Base-by-base conservation (phyloP, 2,113 vertebrate species). In the Vulpes ferrilata region DNA sequence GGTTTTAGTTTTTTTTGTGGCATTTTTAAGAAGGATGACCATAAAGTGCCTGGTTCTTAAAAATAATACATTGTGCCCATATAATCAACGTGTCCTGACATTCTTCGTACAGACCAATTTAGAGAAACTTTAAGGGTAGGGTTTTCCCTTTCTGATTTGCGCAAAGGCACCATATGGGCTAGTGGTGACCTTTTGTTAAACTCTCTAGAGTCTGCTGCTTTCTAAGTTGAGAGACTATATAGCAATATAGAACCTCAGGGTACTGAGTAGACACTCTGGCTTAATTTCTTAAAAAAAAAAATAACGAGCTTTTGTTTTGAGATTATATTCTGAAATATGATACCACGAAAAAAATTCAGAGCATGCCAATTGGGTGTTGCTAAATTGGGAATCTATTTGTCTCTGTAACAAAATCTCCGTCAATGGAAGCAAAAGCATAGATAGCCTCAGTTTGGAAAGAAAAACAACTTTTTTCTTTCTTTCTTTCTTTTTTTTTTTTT, bases 391-490 rank as follows among this genome's bases (percentile, higher is more conserved):
- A 71, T 17, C 43, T 80, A 0, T 86, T 76, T 74, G 17, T 64
- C 20, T 81, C 67, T 90, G 83, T n/a, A 88, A 73, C 43, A 82
- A 48, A 57, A 94, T 65, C 86, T 88, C 60, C 51, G 19, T 92
- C 60, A 32, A 0, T 30, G 87, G 48, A 84, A 84, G 32, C 91
- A 64, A 53, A 84, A 35, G 35, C 64, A 1, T n/a, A 10, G 76
- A 55, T 82, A 85, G 59, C 9, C 25, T 90, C n/a, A 74, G 78
- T 85, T 35, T 74, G 69, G 62, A 71, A 7, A 43, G 7, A 25
- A 27, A 85, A 30, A 74, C 38, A 62, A 62, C 22, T 16, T 32
- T 11, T 43, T 43, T 43, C 43, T 43, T 43, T 43, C 8, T 53
- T 73, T 57, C 78, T 35, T 32, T 23, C 38, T 65, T 67, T 35